Evolutionary conservation across 2,888 invertebrate species (phyloP).

Genomic region (Gymnocheta viridis): DNA sequence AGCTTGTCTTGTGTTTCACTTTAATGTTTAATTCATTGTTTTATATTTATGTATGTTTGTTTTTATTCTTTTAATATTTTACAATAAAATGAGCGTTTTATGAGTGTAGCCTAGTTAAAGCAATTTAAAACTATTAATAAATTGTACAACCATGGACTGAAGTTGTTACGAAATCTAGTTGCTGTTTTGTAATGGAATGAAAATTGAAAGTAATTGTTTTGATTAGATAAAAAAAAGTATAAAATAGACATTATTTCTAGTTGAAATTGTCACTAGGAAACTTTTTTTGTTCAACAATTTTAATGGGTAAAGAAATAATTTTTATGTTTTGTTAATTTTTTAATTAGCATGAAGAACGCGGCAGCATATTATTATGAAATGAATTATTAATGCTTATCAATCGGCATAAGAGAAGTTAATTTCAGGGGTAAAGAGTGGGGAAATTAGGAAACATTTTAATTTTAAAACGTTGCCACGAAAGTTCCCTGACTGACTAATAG

Average conservation of each 20-base stretch:
- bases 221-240: constrained; percentile 43
- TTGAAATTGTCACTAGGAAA: constrained; percentile 27
- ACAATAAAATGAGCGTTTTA: constrained; percentile 55
- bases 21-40: constrained; percentile 42
- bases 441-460: background rate
- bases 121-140: constrained; percentile 60
- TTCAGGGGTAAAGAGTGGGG: background rate
- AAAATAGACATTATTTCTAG: constrained; percentile 35
- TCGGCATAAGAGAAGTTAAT: background rate
- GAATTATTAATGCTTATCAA: background rate
- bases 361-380: background rate
- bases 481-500: no score
- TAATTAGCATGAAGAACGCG: background rate
- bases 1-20: constrained; percentile 41
- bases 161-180: constrained; percentile 18
- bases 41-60: background rate
- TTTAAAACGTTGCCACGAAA: no score
- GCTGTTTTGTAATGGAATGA: constrained; percentile 37
- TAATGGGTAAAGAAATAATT: background rate
- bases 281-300: background rate
- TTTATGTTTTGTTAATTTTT: background rate
- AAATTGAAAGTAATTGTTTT: constrained; percentile 61
- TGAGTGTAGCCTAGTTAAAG: constrained; percentile 60
- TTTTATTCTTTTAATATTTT: constrained; percentile 1
- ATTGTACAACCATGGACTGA: constrained; percentile 17